Base-by-base conservation (phyloP, 2,888 invertebrate genomes). In the Dicyrtoma fusca region DNA sequence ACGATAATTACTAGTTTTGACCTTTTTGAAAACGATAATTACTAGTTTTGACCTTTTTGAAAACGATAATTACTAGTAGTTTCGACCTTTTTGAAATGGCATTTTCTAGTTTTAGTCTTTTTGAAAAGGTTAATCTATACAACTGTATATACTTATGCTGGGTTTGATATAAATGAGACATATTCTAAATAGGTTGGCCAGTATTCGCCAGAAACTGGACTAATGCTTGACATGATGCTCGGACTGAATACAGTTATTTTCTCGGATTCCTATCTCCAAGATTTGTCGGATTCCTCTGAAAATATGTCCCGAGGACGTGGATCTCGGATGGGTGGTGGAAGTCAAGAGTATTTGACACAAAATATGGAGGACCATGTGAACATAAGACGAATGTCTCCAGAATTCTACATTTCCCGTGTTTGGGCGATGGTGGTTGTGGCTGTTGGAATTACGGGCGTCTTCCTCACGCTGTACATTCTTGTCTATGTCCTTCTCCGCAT, bases 341-440 rank as follows among this genome's bases (percentile, higher is more conserved):
- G 19, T 10, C 64, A 64, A 49, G 47, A 47, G 25, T 68, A 68
- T 45, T 47, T 68, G 14, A 57, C 26, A 45, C 59, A 45, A n/a
- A 13, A 44, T 4, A 23, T 45, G 49, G 71, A 71, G 44, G 75
- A 74, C 19, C 71, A 74, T 1, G 75, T 79, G 3, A 76, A 79
- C 70, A 72, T 76, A 59, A 53, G 76, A 55, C 69, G 74, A 42
- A 77, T 79, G 77, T 77, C 80, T 26, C 81, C 81, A 17, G 81
- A 81, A 72, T 77, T 78, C 47, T 81, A 80, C 71, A 80, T 81
- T 42, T 77, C 80, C 4, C 59, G 81, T 53, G 81, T 82, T 11
- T 83, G 83, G 83, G 82, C 82, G 4, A 81, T 82, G 62, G 80
- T 82, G 3, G 81, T 82, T 6, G 78, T 82, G 1, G 82, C 82